A percentile compares a stretch with the other conserved stretches of the same genome.
Evolutionary conservation across 2,888 invertebrate species (phyloP).

Genomic region (Cheilosia vernalis): DNA sequence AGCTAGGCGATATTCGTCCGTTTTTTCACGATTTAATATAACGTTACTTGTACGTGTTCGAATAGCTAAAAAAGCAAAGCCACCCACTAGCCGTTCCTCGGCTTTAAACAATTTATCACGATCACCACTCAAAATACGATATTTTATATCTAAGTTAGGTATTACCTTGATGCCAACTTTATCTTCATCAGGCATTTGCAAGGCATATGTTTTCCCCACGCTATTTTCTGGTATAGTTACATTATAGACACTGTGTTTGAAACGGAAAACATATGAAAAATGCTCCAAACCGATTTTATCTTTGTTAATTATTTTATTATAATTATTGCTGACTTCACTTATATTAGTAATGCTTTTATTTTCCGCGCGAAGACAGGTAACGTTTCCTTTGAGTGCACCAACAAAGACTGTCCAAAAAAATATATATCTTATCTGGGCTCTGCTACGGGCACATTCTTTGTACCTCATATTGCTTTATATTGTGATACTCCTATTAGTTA

Average conservation of each 20-base stretch:
- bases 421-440: slow-evolving; percentile 75
- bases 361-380: slow-evolving; percentile 44
- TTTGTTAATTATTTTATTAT: slow-evolving; percentile 28
- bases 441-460: slow-evolving; percentile 70
- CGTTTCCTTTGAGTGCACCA: slow-evolving; percentile 69
- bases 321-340: slow-evolving; percentile 36
- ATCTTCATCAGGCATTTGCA: slow-evolving; percentile 87
- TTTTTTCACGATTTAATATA: slow-evolving; percentile 96
- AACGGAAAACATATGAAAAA: slow-evolving; percentile 85
- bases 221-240: slow-evolving; percentile 96
- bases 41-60: slow-evolving; percentile 94
- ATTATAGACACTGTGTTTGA: slow-evolving; percentile 91
- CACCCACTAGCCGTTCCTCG: slow-evolving; percentile 94
- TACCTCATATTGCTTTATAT: slow-evolving; percentile 71
- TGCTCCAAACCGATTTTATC: slow-evolving; percentile 56
- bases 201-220: slow-evolving; percentile 93
- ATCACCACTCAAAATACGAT: slow-evolving; percentile 94
- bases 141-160: slow-evolving; percentile 87
- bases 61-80: slow-evolving; percentile 96
- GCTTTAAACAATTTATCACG: slow-evolving; percentile 96
- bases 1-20: slow-evolving; percentile 91
- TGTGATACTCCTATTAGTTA: slow-evolving; percentile 7
- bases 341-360: slow-evolving; percentile 58
- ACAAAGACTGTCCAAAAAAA: slow-evolving; percentile 76
- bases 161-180: slow-evolving; percentile 91